Conservation (phyloP, 2,888 invertebrate genomes). For the Smittia sp. region DNA sequence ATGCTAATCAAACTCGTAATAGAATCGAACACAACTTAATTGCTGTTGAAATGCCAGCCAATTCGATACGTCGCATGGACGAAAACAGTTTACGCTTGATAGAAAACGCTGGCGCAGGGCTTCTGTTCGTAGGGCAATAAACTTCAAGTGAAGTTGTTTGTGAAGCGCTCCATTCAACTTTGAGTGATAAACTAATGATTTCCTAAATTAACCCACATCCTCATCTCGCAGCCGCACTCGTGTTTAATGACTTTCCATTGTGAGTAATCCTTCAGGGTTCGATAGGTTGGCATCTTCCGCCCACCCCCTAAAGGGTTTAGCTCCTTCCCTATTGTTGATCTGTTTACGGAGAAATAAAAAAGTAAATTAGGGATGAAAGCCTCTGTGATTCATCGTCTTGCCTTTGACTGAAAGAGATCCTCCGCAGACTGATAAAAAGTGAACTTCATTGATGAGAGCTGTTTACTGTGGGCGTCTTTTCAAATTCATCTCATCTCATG, state of each 20-base stretch:
- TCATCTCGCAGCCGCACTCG: too few species aligned
- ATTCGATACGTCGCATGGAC: too few species aligned
- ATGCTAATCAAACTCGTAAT: too few species aligned
- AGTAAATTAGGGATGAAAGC: not conserved
- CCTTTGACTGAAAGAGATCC: not conserved
- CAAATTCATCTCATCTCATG: not conserved
- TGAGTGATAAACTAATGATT: not conserved
- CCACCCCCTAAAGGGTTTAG: not conserved
- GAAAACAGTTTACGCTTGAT: too few species aligned
- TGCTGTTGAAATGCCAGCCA: too few species aligned
- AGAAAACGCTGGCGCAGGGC: too few species aligned
- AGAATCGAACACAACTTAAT: too few species aligned
- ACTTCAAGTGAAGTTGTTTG: too few species aligned
- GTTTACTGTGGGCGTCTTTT: not conserved
- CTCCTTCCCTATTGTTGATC: not conserved
- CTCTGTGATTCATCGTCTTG: not conserved
- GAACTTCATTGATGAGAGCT: not conserved
- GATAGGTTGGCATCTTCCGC: not conserved
- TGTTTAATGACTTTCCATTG: constrained; percentile 1
- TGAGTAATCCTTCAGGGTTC: not conserved
- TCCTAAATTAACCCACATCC: not conserved
- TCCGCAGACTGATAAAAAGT: not conserved
- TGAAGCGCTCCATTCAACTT: not conserved
- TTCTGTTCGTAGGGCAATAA: too few species aligned
- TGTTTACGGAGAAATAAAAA: not conserved